Evolutionary conservation across 1,140 invertebrate species (phyloP).

Genomic region (Eriocheir sinensis): DNA sequence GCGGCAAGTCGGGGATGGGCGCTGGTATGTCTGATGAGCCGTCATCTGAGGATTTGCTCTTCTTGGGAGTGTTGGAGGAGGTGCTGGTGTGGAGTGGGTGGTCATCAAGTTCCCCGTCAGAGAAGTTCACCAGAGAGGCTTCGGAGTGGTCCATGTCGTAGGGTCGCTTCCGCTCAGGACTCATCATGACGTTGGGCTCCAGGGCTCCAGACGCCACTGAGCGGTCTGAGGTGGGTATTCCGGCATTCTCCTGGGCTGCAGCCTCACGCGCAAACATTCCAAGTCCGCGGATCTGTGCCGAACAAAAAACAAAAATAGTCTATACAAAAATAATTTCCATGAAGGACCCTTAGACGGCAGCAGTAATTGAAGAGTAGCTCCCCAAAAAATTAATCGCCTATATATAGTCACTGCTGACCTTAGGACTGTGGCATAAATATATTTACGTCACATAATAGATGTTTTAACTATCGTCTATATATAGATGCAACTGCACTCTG

Average conservation of each 20-base stretch:
- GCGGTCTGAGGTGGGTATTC: slow-evolving; percentile 48
- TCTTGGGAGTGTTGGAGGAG: slow-evolving; percentile 61
- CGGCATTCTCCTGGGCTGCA: slow-evolving; percentile 47
- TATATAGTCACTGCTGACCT: too few relatives aligned
- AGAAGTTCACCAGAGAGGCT: slow-evolving; percentile 75
- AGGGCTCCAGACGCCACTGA: slow-evolving; percentile 68
- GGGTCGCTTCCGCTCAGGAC: slow-evolving; percentile 76
- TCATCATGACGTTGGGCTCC: slow-evolving; percentile 77
- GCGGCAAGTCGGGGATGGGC: slow-evolving; percentile 76
- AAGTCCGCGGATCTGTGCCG: slow-evolving; percentile 73
- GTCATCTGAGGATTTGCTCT: slow-evolving; percentile 54
- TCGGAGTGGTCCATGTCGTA: slow-evolving; percentile 77
- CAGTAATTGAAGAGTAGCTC: too few relatives aligned
- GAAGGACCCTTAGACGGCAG: too few relatives aligned
- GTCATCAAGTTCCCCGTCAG: slow-evolving; percentile 77
- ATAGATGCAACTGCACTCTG: too few relatives aligned
- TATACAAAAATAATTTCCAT: too few relatives aligned
- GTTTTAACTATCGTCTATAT: too few relatives aligned
- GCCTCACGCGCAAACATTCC: slow-evolving; percentile 77
- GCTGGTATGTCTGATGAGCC: slow-evolving; percentile 62
- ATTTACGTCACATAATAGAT: too few relatives aligned
- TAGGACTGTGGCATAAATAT: too few relatives aligned
- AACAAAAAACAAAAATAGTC: too few relatives aligned
- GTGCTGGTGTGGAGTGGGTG: slow-evolving; percentile 58
- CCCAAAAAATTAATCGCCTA: too few relatives aligned